Base-by-base conservation (phyloP, 2,888 invertebrate species). In the Taenaris catops region DNA sequence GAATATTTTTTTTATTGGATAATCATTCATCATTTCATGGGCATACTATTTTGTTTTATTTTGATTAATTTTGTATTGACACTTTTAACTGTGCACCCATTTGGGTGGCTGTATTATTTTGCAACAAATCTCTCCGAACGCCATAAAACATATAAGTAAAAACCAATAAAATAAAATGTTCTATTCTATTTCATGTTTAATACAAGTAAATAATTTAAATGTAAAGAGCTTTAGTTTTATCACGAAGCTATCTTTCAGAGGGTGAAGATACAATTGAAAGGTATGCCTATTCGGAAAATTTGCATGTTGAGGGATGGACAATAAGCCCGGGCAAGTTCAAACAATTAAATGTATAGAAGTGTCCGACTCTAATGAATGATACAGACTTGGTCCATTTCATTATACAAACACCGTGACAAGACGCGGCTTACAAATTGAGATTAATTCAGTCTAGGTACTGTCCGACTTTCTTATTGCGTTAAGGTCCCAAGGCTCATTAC, bases 291-390 rank as follows among this genome's bases (percentile, higher is more conserved):
- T 64, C 62, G 55, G 65, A 64, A 76, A 80, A 84, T 83, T 83
- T 81, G 73, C 83, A 81, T 83, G 72, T 74, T 70, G 70, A 73
- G 72, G 74, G 73, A 72, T 76, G 79, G 75, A 81, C 83, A 79
- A 81, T 84, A n/a, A 76, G 69, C 56, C 63, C 67, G 71, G 61
- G 67, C 78, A 72, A 83, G 84, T 86, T 86, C 84, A 84, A 81
- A 83, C 81, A 84, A 84, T 84, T 80, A 81, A 84, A 74, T 74
- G 76, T 78, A 81, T 74, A 79, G 78, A 81, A 83, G 81, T 81
- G 84, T 78, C 78, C 83, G 75, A 80, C 81, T 75, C 78, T 76
- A 84, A 83, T 81, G 79, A 81, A 83, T 78, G 81, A 78, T 73
- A 65, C 76, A 75, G 68, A 69, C 69, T 74, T 76, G 75, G 68